These are phyloP conservation scores for Drosophila neotestacea DNA, from an alignment of 2,888 invertebrate genomes.

Conservation along the genomic window DNA sequence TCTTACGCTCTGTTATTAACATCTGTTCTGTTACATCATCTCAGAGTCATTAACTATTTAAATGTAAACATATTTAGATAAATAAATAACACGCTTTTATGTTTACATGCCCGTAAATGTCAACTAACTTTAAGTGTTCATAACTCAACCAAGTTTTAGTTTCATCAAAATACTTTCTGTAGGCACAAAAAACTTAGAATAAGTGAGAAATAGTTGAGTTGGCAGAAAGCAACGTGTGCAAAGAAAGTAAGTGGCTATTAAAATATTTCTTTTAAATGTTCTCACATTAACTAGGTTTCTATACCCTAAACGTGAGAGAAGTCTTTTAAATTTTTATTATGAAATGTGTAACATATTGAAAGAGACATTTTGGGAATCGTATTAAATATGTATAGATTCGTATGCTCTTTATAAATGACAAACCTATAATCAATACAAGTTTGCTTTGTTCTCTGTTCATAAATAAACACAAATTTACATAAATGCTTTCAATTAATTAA, in stretches of 20 bases:
- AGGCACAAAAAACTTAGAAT: background rate
- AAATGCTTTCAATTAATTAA: conserved; percentile 3
- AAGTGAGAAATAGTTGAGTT: conserved; percentile 9
- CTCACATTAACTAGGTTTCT: conserved; percentile 22
- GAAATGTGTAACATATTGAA: background rate
- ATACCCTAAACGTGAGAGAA: background rate
- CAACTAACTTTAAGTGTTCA: conserved; percentile 6
- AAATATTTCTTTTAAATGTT: conserved; percentile 23
- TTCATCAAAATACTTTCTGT: conserved; percentile 8
- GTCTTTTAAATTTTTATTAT: background rate
- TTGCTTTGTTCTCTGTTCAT: background rate
- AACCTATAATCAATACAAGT: background rate
- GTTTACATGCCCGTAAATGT: conserved; percentile 10
- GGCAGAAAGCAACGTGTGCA: conserved; percentile 18
- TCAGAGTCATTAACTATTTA: background rate
- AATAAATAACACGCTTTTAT: conserved; percentile 10
- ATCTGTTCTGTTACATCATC: no score
- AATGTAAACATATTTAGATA: background rate
- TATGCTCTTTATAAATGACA: background rate
- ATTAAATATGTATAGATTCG: background rate
- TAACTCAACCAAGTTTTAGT: conserved; percentile 11
- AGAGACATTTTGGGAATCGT: background rate
- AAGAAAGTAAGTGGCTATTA: conserved; percentile 44
- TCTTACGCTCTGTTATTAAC: background rate
- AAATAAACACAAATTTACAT: background rate